These are phyloP conservation scores for Parotia lawesii DNA, from an alignment of 2,113 vertebrate species.

Conservation along the genomic window DNA sequence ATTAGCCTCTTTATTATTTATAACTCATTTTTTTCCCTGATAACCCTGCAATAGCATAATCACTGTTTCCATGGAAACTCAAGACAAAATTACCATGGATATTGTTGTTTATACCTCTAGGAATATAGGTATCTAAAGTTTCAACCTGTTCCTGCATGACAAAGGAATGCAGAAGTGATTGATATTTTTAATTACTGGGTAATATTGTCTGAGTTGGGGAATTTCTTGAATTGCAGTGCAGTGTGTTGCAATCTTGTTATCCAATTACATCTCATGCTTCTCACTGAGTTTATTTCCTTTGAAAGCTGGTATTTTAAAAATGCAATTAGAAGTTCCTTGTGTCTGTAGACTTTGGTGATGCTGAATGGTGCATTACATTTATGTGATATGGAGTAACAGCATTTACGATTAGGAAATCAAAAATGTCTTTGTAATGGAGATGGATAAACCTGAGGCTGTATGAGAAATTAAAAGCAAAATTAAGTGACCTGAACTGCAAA, in stretches of 20 bases:
- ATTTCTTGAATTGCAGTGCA: not conserved
- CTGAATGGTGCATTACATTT: not conserved
- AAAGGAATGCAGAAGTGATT: slow-evolving; percentile 23
- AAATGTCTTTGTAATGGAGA: slow-evolving; percentile 17
- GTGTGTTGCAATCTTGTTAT: not conserved
- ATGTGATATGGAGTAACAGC: not conserved
- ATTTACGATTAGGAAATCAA: not conserved
- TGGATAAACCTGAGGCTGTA: slow-evolving; percentile 9
- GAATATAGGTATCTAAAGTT: slow-evolving; percentile 56
- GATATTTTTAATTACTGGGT: slow-evolving; percentile 33
- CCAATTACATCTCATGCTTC: not conserved
- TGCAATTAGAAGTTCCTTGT: not conserved
- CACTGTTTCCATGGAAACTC: slow-evolving; percentile 73
- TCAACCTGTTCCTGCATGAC: slow-evolving; percentile 8
- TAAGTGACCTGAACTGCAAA: not conserved
- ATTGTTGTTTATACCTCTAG: slow-evolving; percentile 54
- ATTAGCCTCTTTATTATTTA: slow-evolving; percentile 74
- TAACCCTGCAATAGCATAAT: slow-evolving; percentile 67
- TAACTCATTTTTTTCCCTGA: slow-evolving; percentile 54
- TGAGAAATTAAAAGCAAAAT: not conserved
- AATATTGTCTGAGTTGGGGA: not conserved
- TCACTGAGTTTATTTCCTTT: not conserved
- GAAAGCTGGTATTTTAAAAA: not conserved
- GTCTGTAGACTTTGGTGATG: not conserved
- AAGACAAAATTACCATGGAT: slow-evolving; percentile 47